Evolutionary conservation across 2,888 invertebrate species (phyloP).

Genomic region (Xestia rhomboidea): DNA sequence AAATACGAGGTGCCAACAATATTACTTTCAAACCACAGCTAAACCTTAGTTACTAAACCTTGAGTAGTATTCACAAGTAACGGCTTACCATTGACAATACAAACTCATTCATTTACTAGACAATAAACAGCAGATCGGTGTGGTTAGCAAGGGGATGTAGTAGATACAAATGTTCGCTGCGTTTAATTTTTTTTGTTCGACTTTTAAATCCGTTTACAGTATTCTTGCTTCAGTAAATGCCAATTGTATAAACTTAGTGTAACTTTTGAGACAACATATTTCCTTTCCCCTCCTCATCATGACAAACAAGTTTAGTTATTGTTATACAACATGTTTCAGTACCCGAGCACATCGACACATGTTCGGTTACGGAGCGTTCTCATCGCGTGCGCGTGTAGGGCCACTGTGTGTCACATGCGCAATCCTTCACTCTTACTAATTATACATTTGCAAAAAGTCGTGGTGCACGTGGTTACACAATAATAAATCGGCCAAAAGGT

Average conservation of each 20-base stretch:
- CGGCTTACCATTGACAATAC: slow-evolving; percentile 59
- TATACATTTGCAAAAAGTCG: background rate
- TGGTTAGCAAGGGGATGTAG: slow-evolving; percentile 6
- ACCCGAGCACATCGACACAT: slow-evolving; percentile 17
- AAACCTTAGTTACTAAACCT: slow-evolving; percentile 46
- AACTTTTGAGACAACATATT: slow-evolving; percentile 1
- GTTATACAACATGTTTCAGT: background rate
- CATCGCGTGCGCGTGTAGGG: slow-evolving; percentile 47
- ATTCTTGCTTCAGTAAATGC: slow-evolving; percentile 24
- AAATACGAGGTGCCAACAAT: slow-evolving; percentile 85
- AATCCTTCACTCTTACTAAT: too few relatives aligned
- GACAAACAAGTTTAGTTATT: background rate
- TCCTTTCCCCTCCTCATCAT: background rate
- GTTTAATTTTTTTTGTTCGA: slow-evolving; percentile 24
- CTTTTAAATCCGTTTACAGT: slow-evolving; percentile 24
- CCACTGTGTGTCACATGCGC: slow-evolving; percentile 38
- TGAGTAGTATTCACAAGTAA: slow-evolving; percentile 38
- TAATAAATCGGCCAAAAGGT: background rate
- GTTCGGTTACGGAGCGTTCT: slow-evolving; percentile 36
- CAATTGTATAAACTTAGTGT: background rate
- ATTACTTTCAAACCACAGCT: slow-evolving; percentile 55
- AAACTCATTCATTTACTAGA: slow-evolving; percentile 33
- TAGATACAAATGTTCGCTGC: slow-evolving; percentile 37
- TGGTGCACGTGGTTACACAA: background rate
- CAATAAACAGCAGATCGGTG: slow-evolving; percentile 42